Percentiles rank a stretch among this genome's conserved stretches.
Evolutionary conservation across 2,797 vertebrate species (phyloP).

Genomic region (Coccyzus lansbergi): DNA sequence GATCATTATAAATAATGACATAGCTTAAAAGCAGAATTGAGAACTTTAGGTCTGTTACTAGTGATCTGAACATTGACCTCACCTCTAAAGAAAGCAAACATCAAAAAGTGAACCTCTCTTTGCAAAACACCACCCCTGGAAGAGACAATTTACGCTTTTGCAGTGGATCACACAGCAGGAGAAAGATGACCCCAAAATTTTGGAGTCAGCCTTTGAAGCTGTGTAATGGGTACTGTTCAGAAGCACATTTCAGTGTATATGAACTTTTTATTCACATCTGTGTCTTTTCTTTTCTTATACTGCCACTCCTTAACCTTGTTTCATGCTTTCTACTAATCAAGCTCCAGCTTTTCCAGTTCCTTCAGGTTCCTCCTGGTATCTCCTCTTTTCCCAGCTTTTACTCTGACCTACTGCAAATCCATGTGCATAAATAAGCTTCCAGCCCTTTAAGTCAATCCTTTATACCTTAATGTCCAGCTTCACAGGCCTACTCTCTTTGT

Average conservation of each 20-base stretch:
- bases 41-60: not conserved
- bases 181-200: not conserved
- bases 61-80: not conserved
- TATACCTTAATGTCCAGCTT: not conserved
- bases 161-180: not conserved
- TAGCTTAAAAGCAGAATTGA: not conserved
- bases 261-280: not conserved
- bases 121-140: not conserved
- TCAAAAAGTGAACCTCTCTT: not conserved
- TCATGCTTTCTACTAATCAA: not conserved
- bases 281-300: not conserved
- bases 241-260: not conserved
- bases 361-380: not conserved
- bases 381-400: not conserved
- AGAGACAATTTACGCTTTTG: not conserved
- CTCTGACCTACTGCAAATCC: not conserved
- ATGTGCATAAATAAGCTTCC: not conserved
- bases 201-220: not conserved
- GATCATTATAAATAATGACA: not conserved
- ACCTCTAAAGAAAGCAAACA: not conserved
- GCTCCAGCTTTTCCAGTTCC: not conserved
- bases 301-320: not conserved
- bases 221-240: not conserved
- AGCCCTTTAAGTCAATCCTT: not conserved
- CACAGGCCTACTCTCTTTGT: not conserved